Evolutionary conservation across 2,113 vertebrate genomes (phyloP).

Genomic region (Hydrolagus affinis): DNA sequence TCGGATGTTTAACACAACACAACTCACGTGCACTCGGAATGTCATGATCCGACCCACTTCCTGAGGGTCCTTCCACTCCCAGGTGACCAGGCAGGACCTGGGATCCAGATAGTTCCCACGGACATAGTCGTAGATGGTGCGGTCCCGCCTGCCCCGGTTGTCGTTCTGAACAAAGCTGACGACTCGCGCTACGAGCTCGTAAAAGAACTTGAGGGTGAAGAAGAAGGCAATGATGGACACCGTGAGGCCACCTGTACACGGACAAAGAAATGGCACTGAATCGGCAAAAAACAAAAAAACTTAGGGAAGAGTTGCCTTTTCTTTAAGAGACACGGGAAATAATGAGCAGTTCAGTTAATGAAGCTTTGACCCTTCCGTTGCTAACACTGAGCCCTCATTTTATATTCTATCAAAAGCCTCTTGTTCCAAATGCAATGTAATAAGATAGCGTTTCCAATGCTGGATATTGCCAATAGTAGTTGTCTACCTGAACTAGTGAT

Average conservation of each 20-base stretch:
- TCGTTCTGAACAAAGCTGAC: conserved; percentile 98
- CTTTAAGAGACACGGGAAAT: no score
- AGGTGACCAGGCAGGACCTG: conserved; percentile 90
- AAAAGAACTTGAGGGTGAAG: conserved; percentile 98
- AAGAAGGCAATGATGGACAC: conserved; percentile 95
- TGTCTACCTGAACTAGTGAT: background rate
- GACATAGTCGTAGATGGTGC: conserved; percentile 96
- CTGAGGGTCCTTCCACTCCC: conserved; percentile 97
- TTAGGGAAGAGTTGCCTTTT: no score
- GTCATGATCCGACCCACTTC: conserved; percentile 98
- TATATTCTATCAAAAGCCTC: background rate
- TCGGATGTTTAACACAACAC: background rate
- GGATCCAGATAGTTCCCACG: conserved; percentile 96
- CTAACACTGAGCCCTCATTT: background rate
- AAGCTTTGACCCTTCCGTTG: background rate
- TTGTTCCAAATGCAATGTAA: background rate
- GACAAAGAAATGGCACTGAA: conserved; percentile 37
- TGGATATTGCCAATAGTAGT: background rate
- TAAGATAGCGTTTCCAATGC: background rate
- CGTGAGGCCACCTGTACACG: conserved; percentile 82
- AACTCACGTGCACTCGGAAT: conserved; percentile 87
- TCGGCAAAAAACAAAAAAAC: background rate
- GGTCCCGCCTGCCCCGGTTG: conserved; percentile 84
- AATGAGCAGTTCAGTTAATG: no score
- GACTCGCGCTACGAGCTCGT: conserved; percentile 90